Percentiles rank a stretch among this genome's conserved stretches.
These are phyloP conservation scores for Anoplopoma fimbria DNA, from an alignment of 2,113 vertebrate genomes.

Conservation along the genomic window DNA sequence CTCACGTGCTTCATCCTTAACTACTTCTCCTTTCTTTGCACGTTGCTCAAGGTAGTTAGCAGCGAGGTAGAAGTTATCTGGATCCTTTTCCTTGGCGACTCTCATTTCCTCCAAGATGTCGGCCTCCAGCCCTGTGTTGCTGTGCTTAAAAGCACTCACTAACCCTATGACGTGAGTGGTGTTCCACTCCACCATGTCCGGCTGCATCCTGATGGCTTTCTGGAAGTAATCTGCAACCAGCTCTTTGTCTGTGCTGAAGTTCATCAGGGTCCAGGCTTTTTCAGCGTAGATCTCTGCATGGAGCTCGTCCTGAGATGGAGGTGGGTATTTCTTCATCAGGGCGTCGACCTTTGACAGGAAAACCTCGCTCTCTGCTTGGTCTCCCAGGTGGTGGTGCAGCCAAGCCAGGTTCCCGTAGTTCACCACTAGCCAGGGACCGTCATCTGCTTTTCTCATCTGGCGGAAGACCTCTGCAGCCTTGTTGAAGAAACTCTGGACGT, in stretches of 20 bases:
- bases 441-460: constrained; percentile 23
- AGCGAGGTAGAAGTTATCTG: neutral
- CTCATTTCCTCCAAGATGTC: neutral
- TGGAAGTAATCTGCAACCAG: no score
- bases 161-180: neutral
- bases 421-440: constrained; percentile 68
- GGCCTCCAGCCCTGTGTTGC: neutral
- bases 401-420: constrained; percentile 70
- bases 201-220: no score
- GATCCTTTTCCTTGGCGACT: neutral
- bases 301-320: neutral
- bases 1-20: neutral
- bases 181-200: no score
- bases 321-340: no score
- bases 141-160: neutral
- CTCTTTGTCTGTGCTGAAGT: no score
- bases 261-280: no score
- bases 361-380: constrained; percentile 9
- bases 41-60: neutral
- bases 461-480: neutral
- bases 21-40: neutral
- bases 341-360: neutral
- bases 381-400: constrained; percentile 56
- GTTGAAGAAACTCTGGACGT: constrained; percentile 7
- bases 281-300: neutral